Percentiles rank a stretch among this genome's conserved stretches.
Conservation (phyloP, 2,888 invertebrate species). For the Trisateles emortualis region DNA sequence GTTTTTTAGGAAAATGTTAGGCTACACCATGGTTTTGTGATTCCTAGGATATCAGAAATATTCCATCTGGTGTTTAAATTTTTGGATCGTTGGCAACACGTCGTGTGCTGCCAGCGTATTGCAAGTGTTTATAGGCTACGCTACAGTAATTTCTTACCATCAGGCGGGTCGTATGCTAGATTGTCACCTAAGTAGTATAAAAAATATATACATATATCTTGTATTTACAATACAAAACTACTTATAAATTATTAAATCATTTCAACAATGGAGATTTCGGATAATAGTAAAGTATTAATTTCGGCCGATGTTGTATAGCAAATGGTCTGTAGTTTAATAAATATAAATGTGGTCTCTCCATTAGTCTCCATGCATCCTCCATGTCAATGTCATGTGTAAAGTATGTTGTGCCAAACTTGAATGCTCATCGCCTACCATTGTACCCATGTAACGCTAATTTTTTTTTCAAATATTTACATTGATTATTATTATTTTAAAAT, state of each 20-base stretch:
- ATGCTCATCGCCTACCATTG: slow-evolving; percentile 40
- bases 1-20: no score
- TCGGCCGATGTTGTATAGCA: neutral
- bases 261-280: neutral
- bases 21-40: no score
- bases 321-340: slow-evolving; percentile 24
- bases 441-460: slow-evolving; percentile 37
- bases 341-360: slow-evolving; percentile 24
- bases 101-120: no score
- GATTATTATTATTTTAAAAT: neutral
- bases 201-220: no score
- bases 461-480: slow-evolving; percentile 23
- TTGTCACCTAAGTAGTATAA: no score
- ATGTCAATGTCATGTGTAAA: slow-evolving; percentile 35
- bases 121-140: no score
- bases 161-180: no score
- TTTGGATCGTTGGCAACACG: no score
- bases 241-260: neutral
- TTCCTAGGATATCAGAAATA: no score
- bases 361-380: slow-evolving; percentile 32
- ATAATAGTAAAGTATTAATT: neutral
- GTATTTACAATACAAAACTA: no score
- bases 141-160: no score
- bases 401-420: slow-evolving; percentile 54
- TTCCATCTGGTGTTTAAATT: no score